Conservation (phyloP, 2,888 invertebrate genomes). For the Drosophila mayaguana region DNA sequence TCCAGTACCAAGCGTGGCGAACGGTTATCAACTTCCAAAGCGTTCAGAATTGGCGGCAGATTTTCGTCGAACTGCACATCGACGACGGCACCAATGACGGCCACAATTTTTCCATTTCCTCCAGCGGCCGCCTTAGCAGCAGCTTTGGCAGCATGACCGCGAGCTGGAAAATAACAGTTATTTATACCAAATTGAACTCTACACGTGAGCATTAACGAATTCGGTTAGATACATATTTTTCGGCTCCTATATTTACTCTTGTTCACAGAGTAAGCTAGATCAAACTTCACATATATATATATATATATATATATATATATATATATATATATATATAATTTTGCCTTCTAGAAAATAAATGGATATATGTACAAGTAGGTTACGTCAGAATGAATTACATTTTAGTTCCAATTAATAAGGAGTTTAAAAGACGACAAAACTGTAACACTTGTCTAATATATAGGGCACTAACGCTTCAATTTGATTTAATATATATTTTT, state of each 20-base stretch:
- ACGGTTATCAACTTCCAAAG: constrained; percentile 95
- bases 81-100: constrained; percentile 98
- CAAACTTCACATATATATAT: not conserved
- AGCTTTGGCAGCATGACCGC: constrained; percentile 80
- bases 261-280: not conserved
- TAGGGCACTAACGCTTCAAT: not conserved
- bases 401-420: not conserved
- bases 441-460: not conserved
- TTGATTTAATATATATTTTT: not conserved
- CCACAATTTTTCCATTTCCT: constrained; percentile 88
- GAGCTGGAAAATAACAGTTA: constrained; percentile 51
- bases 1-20: constrained; percentile 91
- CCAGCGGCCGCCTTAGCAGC: constrained; percentile 74
- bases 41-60: constrained; percentile 96
- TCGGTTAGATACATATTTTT: not conserved
- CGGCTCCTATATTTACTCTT: not conserved
- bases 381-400: constrained; percentile 13
- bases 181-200: not conserved
- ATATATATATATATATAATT: no score
- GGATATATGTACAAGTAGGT: no score
- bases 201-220: not conserved
- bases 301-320: no score
- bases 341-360: no score
- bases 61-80: constrained; percentile 97
- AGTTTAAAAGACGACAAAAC: not conserved